Base-by-base conservation (phyloP, 2,888 invertebrate genomes). In the Drosophila helvetica region DNA sequence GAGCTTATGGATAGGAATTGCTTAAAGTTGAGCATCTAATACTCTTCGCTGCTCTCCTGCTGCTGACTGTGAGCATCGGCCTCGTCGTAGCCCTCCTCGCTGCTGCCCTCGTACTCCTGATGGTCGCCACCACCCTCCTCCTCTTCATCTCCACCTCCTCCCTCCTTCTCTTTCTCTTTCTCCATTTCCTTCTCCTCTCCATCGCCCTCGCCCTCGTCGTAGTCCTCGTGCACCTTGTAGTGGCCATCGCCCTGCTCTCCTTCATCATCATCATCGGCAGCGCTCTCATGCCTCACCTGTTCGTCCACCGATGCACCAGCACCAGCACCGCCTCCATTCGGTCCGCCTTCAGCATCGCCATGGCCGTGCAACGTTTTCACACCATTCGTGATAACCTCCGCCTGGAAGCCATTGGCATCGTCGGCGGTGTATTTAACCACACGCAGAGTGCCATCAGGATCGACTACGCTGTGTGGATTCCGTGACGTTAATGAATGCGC, bases 351-450 rank as follows among this genome's bases (percentile, higher is more conserved):
- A 25, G 53, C 77, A 50, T 45, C 74, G 18, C 33, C 82, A 75
- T 90, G 90, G 50, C 91, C 91, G 64, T 92, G 90, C 59, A 88
- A 63, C 12, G 84, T 79, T 33, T 88, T 77, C 33, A 91, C 83
- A 30, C 92, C 92, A 71, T 92, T 90, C 27, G 89, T 90, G 61
- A 90, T 90, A 25, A 92, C 91, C 82, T 92, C 89, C 18, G 92
- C 96, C 93, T 95, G 95, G 92, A 96, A 96, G 47, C 96, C 96
- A 86, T 95, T 95, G 80, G 93, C 93, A 58, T 95, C 94, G 91
- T 96, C 96, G 10, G 96, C 95, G 1, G 94, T 95, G 86, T 96
- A 96, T 81, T 94, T 93, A 48, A 96, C 96, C 54, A 95, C 93
- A 79, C 96, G 93, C 62, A 95, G 92, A 65, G 94, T 93, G 75